A percentile compares a stretch with the other conserved stretches of the same genome.
Conservation (phyloP, 1,140 invertebrate species). For the Drosophila willistoni region DNA sequence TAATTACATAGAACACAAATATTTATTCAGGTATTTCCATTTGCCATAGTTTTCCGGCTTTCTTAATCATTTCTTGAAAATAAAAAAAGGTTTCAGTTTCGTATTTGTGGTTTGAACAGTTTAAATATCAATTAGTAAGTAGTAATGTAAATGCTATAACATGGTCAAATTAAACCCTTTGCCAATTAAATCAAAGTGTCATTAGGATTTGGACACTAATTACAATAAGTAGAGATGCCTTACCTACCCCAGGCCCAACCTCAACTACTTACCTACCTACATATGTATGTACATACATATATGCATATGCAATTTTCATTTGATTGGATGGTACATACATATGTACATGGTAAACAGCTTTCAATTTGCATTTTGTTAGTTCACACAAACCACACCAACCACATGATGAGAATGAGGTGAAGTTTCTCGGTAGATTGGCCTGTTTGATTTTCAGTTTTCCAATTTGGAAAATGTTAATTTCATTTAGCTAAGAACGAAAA, state of each 20-base stretch:
- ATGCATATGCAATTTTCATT: constrained; percentile 9
- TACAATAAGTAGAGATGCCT: constrained; percentile 13
- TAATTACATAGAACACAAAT: too few relatives aligned
- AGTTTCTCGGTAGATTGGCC: background rate
- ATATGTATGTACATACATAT: background rate
- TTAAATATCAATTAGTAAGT: background rate
- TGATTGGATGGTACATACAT: background rate
- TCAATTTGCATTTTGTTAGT: constrained; percentile 2
- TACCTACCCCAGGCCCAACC: background rate
- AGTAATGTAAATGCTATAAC: background rate
- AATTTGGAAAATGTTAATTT: constrained; percentile 5
- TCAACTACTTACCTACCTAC: background rate
- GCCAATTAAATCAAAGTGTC: constrained; percentile 14
- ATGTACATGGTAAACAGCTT: constrained; percentile 4
- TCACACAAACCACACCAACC: background rate
- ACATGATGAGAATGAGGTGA: background rate
- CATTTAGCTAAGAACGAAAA: background rate
- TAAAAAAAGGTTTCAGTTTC: background rate
- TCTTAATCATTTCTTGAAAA: too few relatives aligned
- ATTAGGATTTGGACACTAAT: constrained; percentile 1
- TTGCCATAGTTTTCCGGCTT: too few relatives aligned
- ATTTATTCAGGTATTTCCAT: too few relatives aligned
- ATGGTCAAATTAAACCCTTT: constrained; percentile 4
- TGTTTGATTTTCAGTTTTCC: background rate
- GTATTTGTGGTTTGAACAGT: background rate